Evolutionary conservation across 2,888 invertebrate species (phyloP).

Genomic region (Eupeodes luniger): DNA sequence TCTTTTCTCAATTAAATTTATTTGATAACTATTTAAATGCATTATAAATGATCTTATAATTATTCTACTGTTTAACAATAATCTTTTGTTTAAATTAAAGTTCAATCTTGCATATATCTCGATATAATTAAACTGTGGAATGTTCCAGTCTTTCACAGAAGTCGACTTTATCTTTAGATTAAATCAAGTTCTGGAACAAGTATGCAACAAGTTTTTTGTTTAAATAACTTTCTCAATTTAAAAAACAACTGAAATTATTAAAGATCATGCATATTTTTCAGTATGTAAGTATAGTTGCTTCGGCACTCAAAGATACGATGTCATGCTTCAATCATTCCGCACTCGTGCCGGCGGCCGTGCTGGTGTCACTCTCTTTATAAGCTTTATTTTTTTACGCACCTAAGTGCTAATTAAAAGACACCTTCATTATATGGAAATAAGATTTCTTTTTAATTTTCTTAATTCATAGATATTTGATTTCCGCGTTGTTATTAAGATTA

Average conservation of each 20-base stretch:
- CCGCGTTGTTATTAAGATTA: conserved; percentile 33
- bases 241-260: no score
- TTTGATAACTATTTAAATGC: no score
- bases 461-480: conserved; percentile 33
- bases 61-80: no score
- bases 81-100: no score
- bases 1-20: no score
- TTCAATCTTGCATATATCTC: no score
- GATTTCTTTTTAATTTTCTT: neutral
- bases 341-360: neutral
- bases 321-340: conserved; percentile 23
- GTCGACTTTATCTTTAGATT: neutral
- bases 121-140: no score
- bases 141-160: no score
- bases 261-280: neutral
- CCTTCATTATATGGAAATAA: conserved; percentile 36
- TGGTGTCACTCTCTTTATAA: conserved; percentile 8
- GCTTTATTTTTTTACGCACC: conserved; percentile 25
- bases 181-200: neutral
- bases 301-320: neutral
- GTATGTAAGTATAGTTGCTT: neutral
- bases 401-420: conserved; percentile 14
- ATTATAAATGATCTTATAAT: no score
- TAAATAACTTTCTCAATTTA: neutral
- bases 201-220: neutral